A percentile compares a stretch with the other conserved stretches of the same genome.
Conservation (phyloP, 2,113 vertebrate genomes). For the Madoqua kirkii region DNA sequence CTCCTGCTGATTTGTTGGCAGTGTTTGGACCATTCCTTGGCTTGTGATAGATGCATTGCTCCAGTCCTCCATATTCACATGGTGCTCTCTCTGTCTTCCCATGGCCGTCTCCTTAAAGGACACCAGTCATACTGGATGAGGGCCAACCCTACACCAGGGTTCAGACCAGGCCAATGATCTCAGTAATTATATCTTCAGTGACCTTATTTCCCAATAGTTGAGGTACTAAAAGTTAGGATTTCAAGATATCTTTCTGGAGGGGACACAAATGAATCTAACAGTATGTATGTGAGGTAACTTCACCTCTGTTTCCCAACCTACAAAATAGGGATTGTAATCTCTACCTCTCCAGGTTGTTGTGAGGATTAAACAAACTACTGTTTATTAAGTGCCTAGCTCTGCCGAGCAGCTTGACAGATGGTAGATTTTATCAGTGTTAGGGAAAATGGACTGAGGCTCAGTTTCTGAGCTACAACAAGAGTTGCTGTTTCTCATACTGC, state of each 20-base stretch:
- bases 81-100: constrained; percentile 11
- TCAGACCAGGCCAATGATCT: neutral
- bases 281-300: neutral
- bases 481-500: constrained; percentile 9
- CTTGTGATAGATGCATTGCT: neutral
- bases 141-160: neutral
- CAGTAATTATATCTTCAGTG: neutral
- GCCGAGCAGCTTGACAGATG: neutral
- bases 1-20: neutral
- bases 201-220: neutral
- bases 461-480: constrained; percentile 1
- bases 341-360: neutral
- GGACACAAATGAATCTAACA: neutral
- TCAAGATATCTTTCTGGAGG: neutral
- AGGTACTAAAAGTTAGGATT: neutral
- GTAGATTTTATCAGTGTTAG: neutral
- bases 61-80: neutral
- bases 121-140: neutral
- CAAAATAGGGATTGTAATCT: neutral
- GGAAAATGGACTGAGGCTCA: neutral
- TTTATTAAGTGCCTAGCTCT: neutral
- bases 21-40: neutral
- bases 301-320: neutral
- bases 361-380: neutral
- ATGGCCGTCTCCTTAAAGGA: neutral